Evolutionary conservation across 2,888 invertebrate species (phyloP), one percentile per base, ranked within the genome.

Genomic region (Tinea pellionella): DNA sequence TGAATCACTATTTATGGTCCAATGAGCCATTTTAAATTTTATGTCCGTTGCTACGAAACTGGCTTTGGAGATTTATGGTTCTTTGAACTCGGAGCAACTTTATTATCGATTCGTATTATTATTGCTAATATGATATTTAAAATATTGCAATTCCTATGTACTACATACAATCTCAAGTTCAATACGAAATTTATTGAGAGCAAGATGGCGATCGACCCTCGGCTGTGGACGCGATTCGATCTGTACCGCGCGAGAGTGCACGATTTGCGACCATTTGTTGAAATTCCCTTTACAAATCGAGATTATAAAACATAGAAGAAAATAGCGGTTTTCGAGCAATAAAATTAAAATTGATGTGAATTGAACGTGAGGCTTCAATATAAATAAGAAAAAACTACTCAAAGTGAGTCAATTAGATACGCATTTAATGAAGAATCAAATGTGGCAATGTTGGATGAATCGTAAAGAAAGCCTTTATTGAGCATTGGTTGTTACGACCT

Each of bases 1-100:
- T 68, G 66, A 65, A 65, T 66, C 61, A 63, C 63, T 65, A 70
- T 73, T 72, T 73, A 73, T 68, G 70, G 32, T 30, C 32, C 57
- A 32, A 57, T 57, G 57, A 32, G 57, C 57, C 57, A 57, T 57
- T 57, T 57, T 19, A 29, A 57, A 57, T 57, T 57, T 57, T 57
- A 57, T 57, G 57, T 57, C 19, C 6, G 57, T 57, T 57, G 57
- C 15, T 30, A 57, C 57, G 16, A 57, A 57, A 57, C 57, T 57
- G 57, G 57, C 30, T 57, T 3, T 13, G 13, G 57, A 57, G 57
- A 57, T 57, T 57, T 57, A 57, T 57, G 32, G 57, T 57, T 57
- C 57, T 57, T 32, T 32, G 57, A 57, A 32, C 32, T 32, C 57
- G 57, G 29, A 57, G 57, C 57, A 57, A 57, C 57, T 57, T 57